phyloP scores from a whole-genome alignment of 2,797 vertebrate genomes.

The Agapornis canus region DNA sequence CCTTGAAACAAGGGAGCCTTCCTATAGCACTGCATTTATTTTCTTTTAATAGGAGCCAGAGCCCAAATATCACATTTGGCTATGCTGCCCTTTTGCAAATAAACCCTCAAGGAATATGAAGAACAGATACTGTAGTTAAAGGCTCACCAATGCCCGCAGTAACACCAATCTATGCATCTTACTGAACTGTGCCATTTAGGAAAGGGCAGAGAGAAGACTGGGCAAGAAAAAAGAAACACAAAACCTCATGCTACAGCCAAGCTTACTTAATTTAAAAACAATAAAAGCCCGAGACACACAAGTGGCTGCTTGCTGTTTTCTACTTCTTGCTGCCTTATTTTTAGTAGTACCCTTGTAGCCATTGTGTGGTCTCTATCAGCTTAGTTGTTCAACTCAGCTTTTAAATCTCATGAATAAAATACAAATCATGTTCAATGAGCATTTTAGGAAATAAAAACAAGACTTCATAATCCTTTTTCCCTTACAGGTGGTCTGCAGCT shows the following conservation, averaged over 20 bases:
- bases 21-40: constrained; percentile 8
- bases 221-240: neutral
- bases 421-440: neutral
- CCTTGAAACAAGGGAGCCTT: neutral
- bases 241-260: neutral
- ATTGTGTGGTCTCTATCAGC: neutral
- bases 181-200: constrained; percentile 66
- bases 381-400: neutral
- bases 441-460: neutral
- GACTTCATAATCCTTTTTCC: neutral
- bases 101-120: constrained; percentile 57
- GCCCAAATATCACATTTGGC: constrained; percentile 65
- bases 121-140: constrained; percentile 34
- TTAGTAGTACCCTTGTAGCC: neutral
- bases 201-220: constrained; percentile 57
- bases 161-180: constrained; percentile 35
- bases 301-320: neutral
- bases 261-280: neutral
- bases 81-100: constrained; percentile 68
- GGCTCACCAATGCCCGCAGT: constrained; percentile 30
- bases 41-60: constrained; percentile 38
- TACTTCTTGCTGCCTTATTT: neutral
- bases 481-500: neutral
- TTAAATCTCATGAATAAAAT: constrained; percentile 31
- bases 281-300: neutral